A percentile compares a stretch with the other conserved stretches of the same genome.
phyloP scores from a whole-genome alignment of 2,113 vertebrate genomes.

The Rhinichthys klamathensis region DNA sequence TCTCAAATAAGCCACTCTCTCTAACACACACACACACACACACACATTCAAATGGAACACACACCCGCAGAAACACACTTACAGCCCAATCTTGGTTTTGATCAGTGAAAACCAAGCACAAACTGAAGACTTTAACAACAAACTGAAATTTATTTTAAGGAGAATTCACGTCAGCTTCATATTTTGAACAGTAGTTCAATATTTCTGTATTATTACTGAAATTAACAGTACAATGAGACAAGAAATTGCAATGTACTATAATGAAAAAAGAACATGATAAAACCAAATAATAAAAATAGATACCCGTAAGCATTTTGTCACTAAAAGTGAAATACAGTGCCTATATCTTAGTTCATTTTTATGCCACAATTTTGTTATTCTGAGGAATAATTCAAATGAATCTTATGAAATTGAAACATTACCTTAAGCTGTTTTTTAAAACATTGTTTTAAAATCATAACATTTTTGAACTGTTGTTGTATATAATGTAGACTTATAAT shows the following conservation, averaged over 20 bases:
- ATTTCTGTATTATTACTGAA: not conserved
- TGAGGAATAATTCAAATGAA: no score
- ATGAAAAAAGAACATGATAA: not conserved
- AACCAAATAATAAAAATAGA: not conserved
- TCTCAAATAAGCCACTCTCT: constrained; percentile 53
- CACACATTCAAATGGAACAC: constrained; percentile 12
- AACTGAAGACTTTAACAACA: not conserved
- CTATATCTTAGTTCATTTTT: no score
- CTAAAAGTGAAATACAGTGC: no score
- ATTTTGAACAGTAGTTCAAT: not conserved
- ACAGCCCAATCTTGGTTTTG: constrained; percentile 57
- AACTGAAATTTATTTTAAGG: not conserved
- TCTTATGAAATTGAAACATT: not conserved
- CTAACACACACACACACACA: constrained; percentile 24
- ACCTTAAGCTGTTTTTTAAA: not conserved
- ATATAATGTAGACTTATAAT: not conserved
- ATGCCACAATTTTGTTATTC: no score
- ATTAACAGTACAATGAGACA: not conserved
- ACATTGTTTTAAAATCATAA: not conserved
- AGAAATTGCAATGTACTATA: not conserved
- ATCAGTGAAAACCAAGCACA: constrained; percentile 54
- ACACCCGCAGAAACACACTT: constrained; percentile 51
- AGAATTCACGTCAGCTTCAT: not conserved
- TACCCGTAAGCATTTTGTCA: not conserved
- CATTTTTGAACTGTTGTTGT: not conserved